phyloP scores from a whole-genome alignment of 2,888 invertebrate species.

The Chironomus riparius region DNA sequence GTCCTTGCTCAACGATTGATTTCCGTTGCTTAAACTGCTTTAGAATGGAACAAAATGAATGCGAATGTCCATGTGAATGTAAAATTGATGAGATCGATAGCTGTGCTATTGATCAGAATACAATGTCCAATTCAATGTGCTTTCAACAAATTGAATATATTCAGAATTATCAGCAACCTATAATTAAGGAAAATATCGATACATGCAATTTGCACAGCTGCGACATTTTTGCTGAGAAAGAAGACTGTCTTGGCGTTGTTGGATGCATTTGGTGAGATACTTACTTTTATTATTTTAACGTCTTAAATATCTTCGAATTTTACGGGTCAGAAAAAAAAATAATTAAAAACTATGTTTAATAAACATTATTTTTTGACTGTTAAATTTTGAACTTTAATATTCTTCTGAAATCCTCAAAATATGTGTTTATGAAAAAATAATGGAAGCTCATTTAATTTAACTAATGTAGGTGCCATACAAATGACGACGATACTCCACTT shows the following conservation, averaged over 20 bases:
- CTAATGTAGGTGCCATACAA: constrained; percentile 30
- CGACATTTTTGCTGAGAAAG: constrained; percentile 51
- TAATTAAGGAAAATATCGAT: constrained; percentile 12
- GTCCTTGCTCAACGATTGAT: constrained; percentile 85
- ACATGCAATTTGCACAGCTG: constrained; percentile 41
- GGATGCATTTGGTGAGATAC: constrained; percentile 19
- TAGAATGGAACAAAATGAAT: constrained; percentile 88
- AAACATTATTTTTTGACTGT: no score
- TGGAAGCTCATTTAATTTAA: not conserved
- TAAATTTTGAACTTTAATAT: no score
- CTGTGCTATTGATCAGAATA: not conserved
- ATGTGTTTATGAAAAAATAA: no score
- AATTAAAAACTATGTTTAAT: no score
- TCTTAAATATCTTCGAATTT: no score
- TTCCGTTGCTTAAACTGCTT: constrained; percentile 84
- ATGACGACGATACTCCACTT: constrained; percentile 61
- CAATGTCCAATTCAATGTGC: not conserved
- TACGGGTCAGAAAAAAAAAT: no score
- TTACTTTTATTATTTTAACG: no score
- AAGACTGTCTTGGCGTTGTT: constrained; percentile 49
- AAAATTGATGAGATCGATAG: constrained; percentile 33
- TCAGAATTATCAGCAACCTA: constrained; percentile 5
- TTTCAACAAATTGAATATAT: constrained; percentile 12
- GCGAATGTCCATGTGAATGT: constrained; percentile 93
- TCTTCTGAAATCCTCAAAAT: no score